These are phyloP conservation scores for Oeneis ivallda DNA, from an alignment of 2,888 invertebrate genomes.

Conservation along the genomic window DNA sequence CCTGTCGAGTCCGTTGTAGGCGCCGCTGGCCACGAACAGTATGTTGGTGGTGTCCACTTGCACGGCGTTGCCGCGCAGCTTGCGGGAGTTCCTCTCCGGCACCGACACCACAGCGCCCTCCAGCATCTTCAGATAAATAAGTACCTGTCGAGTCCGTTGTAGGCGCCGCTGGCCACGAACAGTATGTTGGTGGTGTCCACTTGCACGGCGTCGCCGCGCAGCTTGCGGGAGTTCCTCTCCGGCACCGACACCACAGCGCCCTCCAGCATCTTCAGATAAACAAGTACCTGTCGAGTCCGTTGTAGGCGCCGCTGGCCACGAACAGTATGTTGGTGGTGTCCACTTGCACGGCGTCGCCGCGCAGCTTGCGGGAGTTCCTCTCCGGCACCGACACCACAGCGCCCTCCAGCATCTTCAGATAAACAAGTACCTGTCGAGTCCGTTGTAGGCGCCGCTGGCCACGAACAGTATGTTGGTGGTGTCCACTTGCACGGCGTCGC, in stretches of 20 bases:
- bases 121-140: conserved; percentile 97
- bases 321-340: no score
- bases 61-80: conserved; percentile 96
- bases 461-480: no score
- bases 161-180: conserved; percentile 99
- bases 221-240: conserved; percentile 95
- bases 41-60: conserved; percentile 99
- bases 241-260: conserved; percentile 99
- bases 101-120: conserved; percentile 99
- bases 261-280: conserved; percentile 98
- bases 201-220: conserved; percentile 96
- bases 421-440: no score
- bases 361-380: no score
- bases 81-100: conserved; percentile 96
- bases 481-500: no score
- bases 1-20: conserved; percentile 96
- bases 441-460: no score
- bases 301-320: no score
- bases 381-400: conserved; percentile 98
- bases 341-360: no score
- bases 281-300: no score
- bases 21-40: conserved; percentile 98
- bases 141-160: conserved; percentile 94
- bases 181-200: conserved; percentile 99
- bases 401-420: conserved; percentile 98